Evolutionary conservation across 1,140 invertebrate genomes (phyloP), one percentile per base, ranked within the genome.

Genomic region (Callitettix versicolor): DNA sequence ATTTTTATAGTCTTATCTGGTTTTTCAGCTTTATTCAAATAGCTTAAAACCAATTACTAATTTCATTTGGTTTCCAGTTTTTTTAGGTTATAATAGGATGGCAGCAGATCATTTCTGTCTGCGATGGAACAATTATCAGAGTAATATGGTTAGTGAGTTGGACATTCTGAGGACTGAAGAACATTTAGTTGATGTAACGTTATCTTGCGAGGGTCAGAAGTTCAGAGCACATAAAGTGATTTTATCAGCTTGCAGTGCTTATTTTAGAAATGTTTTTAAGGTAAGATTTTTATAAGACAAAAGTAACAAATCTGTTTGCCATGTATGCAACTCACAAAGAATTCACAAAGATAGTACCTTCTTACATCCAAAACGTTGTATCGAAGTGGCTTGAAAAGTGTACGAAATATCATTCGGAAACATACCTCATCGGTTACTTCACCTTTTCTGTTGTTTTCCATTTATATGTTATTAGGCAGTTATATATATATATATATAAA

Each of bases 101-200:
- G 59, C 64, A 12, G 64, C 63, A 17, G 65, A 91, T 79, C 86
- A 90, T 75, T 91, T 90, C 76, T 91, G 88, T 78, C 79, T 91
- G 71, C 81, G 86, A 77, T 92, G 88, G 88, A 91, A 91, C 78
- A 90, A 91, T 76, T 90, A 90, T 79, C 86, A 89, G 74, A 84
- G 84, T 60, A 91, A 89, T 73, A 86, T 91, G 71, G 84, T 83
- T 65, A 82, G 81, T 69, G 83, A 85, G 73, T 83, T 87, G 73
- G 84, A 85, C 72, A 79, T 80, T 64, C 73, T 87, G 64, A 75
- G 83, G 67, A 81, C 81, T 76, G 82, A 85, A 75, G 83, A 85
- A 76, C 82, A 86, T 72, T 82, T 86, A 69, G 84, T 87, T 63
- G 86, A 89, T 75, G 85, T 89, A 67, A 88, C 85, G 59, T 79